Conservation (phyloP, 2,888 invertebrate species). For the Tigriopus californicus region DNA sequence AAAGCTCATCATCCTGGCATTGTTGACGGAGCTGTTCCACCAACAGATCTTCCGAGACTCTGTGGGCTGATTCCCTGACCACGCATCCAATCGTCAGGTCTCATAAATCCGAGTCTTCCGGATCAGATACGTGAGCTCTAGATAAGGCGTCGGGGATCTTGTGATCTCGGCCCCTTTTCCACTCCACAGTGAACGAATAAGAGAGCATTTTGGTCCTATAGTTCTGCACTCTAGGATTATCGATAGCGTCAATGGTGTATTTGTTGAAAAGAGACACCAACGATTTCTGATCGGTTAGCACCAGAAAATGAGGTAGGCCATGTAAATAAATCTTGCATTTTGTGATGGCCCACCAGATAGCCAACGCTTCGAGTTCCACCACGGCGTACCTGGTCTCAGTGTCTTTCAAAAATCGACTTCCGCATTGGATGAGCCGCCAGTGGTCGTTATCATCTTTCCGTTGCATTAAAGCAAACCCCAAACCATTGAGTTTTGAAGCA, state of each 20-base stretch:
- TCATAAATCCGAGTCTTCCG: not conserved
- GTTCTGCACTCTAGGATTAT: constrained; percentile 13
- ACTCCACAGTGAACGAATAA: not conserved
- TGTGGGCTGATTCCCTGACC: too few relatives aligned
- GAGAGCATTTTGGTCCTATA: not conserved
- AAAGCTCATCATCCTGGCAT: too few relatives aligned
- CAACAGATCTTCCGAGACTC: too few relatives aligned
- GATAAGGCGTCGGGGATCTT: constrained; percentile 12
- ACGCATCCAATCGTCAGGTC: too few relatives aligned
- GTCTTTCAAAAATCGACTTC: constrained; percentile 10
- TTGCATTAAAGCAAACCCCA: constrained; percentile 16
- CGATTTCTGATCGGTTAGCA: constrained; percentile 11
- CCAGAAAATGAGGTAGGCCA: constrained; percentile 7
- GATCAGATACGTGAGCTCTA: not conserved
- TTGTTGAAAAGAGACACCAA: constrained; percentile 9
- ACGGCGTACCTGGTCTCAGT: constrained; percentile 16
- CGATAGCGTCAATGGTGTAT: constrained; percentile 13
- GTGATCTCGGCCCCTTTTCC: constrained; percentile 3
- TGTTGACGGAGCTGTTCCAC: too few relatives aligned
- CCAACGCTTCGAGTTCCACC: constrained; percentile 16
- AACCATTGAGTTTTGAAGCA: not conserved
- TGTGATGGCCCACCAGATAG: constrained; percentile 6
- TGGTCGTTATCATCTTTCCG: not conserved
- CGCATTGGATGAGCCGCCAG: constrained; percentile 14
- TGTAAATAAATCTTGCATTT: constrained; percentile 9